Evolutionary conservation across 2,888 invertebrate genomes (phyloP).

Genomic region (Drosophila barbarae): DNA sequence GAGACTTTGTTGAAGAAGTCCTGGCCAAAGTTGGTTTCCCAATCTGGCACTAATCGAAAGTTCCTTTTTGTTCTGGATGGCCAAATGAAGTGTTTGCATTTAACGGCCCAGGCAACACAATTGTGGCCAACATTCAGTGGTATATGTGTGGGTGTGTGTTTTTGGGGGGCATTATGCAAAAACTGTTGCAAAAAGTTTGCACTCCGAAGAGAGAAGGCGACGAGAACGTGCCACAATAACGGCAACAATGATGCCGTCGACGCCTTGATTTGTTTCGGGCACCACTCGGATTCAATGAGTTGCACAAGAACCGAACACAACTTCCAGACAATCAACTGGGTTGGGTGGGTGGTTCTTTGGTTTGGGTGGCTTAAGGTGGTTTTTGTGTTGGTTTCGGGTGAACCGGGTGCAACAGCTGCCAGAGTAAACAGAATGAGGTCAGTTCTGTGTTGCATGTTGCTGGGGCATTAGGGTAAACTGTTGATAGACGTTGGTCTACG

Average conservation of each 20-base stretch:
- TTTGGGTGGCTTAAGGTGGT: neutral
- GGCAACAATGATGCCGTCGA: constrained; percentile 28
- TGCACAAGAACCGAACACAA: constrained; percentile 9
- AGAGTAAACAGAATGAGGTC: constrained; percentile 67
- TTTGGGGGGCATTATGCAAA: constrained; percentile 36
- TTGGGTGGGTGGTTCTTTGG: constrained; percentile 1
- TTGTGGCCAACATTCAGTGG: constrained; percentile 12
- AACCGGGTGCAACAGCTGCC: constrained; percentile 55
- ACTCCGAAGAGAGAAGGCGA: constrained; percentile 10
- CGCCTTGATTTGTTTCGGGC: constrained; percentile 31
- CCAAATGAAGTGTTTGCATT: constrained; percentile 49
- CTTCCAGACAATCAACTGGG: constrained; percentile 57
- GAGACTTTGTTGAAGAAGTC: constrained; percentile 32
- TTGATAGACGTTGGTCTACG: constrained; percentile 64
- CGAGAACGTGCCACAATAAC: constrained; percentile 45
- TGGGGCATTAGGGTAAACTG: constrained; percentile 65
- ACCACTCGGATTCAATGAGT: constrained; percentile 34
- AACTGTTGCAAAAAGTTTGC: constrained; percentile 42
- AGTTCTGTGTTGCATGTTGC: constrained; percentile 67
- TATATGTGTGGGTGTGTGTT: neutral
- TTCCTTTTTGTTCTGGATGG: constrained; percentile 23
- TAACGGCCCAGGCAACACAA: constrained; percentile 25
- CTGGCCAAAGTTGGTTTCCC: constrained; percentile 33
- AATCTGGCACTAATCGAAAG: constrained; percentile 41
- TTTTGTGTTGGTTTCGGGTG: neutral